Conservation (phyloP, 2,888 invertebrate genomes). For the Leptopilina drosophilae region DNA sequence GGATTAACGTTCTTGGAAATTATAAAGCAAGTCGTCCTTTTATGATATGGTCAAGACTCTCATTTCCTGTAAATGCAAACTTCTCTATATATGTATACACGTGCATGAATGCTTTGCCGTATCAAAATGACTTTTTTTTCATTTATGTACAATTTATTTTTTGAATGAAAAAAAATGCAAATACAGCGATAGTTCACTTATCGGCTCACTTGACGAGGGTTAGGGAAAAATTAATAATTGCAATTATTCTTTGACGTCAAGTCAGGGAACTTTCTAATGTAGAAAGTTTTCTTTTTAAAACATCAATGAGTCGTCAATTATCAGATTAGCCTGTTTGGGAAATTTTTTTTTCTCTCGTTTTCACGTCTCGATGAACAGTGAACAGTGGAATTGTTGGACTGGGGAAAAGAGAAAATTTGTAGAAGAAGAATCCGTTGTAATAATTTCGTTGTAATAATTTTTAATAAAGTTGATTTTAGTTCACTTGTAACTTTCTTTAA, state of each 20-base stretch:
- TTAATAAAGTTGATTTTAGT: too few relatives aligned
- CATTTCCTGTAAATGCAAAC: constrained; percentile 41
- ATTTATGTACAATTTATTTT: too few relatives aligned
- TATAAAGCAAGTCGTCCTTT: constrained; percentile 42
- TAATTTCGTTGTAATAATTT: too few relatives aligned
- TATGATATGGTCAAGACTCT: constrained; percentile 34
- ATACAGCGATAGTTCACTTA: constrained; percentile 15
- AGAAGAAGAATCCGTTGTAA: too few relatives aligned
- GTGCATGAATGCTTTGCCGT: constrained; percentile 3
- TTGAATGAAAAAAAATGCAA: background rate
- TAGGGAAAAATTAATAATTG: constrained; percentile 32
- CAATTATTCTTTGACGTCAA: constrained; percentile 14
- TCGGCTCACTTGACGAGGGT: constrained; percentile 28
- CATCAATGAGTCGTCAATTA: constrained; percentile 21
- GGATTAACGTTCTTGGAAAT: constrained; percentile 44
- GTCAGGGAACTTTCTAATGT: background rate
- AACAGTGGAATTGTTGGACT: too few relatives aligned
- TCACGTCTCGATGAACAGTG: too few relatives aligned
- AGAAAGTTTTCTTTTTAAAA: background rate
- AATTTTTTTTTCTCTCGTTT: constrained; percentile 6
- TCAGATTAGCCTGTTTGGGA: background rate
- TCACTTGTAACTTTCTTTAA: too few relatives aligned
- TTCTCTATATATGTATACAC: background rate
- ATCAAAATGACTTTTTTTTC: constrained; percentile 16
- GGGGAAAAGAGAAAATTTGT: too few relatives aligned